Evolutionary conservation across 2,113 vertebrate genomes (phyloP).

Genomic region (Meleagris gallopavo): DNA sequence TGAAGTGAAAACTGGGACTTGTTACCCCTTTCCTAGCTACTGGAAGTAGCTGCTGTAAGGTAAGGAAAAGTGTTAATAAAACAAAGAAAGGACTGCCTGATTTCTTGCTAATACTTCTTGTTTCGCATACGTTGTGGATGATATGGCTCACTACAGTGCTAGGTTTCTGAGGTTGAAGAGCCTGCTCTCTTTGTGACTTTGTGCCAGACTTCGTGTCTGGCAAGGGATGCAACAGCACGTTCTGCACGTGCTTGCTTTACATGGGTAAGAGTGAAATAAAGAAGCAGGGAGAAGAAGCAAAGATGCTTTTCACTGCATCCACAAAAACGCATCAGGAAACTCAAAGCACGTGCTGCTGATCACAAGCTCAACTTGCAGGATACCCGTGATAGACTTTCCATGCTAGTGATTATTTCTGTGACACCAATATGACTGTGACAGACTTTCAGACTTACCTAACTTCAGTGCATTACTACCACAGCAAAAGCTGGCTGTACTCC

Average conservation of each 20-base stretch:
- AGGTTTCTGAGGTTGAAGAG: neutral
- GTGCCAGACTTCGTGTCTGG: neutral
- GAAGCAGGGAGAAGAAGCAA: neutral
- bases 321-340: neutral
- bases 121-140: neutral
- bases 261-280: neutral
- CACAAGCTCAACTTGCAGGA: neutral
- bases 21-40: neutral
- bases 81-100: neutral
- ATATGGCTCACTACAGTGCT: neutral
- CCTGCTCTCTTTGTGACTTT: neutral
- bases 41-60: neutral
- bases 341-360: neutral
- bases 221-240: neutral
- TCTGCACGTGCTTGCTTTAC: neutral
- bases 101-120: neutral
- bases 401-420: neutral
- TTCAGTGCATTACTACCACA: fast-evolving
- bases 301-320: neutral
- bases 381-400: neutral
- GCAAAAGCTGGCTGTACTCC: neutral
- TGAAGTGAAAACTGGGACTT: neutral
- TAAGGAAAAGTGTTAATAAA: neutral
- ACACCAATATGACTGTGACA: neutral
- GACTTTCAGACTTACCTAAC: neutral